Conservation (phyloP, 2,888 invertebrate genomes). For the Marasmarcha lunaedactyla region DNA sequence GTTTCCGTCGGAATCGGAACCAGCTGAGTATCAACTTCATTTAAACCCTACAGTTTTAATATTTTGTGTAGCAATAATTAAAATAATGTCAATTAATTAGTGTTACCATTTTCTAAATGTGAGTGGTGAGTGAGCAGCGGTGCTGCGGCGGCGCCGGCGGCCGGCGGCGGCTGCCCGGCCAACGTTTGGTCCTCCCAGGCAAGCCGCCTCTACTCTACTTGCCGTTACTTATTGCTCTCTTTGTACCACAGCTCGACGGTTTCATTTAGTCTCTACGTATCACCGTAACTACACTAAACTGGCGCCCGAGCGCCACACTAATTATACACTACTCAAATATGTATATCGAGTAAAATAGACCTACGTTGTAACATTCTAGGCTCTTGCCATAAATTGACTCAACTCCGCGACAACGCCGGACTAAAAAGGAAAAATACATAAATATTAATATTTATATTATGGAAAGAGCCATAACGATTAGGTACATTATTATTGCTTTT, state of each 20-base stretch:
- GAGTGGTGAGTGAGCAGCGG: too few species aligned
- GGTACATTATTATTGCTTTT: conserved; percentile 63
- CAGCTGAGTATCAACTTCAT: too few species aligned
- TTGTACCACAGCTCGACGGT: conserved; percentile 66
- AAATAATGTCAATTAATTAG: too few species aligned
- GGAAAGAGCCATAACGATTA: conserved; percentile 49
- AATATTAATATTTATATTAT: conserved; percentile 31
- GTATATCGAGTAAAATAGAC: conserved; percentile 26
- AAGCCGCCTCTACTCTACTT: conserved; percentile 36
- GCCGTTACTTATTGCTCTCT: conserved; percentile 58
- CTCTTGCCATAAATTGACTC: conserved; percentile 59
- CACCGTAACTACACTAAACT: conserved; percentile 56
- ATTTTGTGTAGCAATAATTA: too few species aligned
- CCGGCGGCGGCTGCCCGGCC: conserved; percentile 19
- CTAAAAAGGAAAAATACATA: conserved; percentile 48
- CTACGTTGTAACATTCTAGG: conserved; percentile 48
- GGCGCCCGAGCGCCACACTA: conserved; percentile 22
- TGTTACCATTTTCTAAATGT: too few species aligned
- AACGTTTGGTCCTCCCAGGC: conserved; percentile 31
- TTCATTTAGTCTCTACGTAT: conserved; percentile 66
- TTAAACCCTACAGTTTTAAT: too few species aligned
- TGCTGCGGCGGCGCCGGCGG: background rate
- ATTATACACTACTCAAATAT: conserved; percentile 21
- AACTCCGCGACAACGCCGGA: conserved; percentile 35
- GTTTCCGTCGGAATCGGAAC: too few species aligned